Conservation (phyloP, 2,797 vertebrate genomes). For the Naso thynnoides region DNA sequence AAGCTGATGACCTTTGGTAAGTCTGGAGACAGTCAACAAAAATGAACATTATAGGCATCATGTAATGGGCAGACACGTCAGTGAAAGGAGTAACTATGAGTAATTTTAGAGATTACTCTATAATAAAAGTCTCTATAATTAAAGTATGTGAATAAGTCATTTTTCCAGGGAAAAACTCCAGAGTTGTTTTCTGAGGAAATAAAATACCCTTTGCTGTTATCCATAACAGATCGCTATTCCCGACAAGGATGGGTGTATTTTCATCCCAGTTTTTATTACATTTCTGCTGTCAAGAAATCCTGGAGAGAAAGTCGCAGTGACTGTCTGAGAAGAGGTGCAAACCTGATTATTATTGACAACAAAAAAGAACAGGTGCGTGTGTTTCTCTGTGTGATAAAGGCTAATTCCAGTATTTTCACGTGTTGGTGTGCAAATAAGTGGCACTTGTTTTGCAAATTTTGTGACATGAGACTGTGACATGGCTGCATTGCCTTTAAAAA, state of each 20-base stretch:
- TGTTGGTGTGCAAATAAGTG: no score
- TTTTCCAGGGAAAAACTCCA: no score
- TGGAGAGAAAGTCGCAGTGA: slow-evolving; percentile 50
- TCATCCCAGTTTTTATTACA: slow-evolving; percentile 51
- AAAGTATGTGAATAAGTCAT: no score
- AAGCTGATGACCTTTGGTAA: slow-evolving; percentile 17
- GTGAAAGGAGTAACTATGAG: no score
- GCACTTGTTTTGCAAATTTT: no score
- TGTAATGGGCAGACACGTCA: not conserved
- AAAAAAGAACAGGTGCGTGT: slow-evolving; percentile 47
- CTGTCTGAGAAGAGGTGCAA: slow-evolving; percentile 46
- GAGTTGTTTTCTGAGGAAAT: not conserved
- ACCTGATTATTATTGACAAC: slow-evolving; percentile 62
- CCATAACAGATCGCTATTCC: slow-evolving; percentile 31
- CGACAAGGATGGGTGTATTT: slow-evolving; percentile 52
- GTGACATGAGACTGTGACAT: no score
- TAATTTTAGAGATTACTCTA: not conserved
- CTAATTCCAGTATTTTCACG: no score
- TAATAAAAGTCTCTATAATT: not conserved
- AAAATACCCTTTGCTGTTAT: not conserved
- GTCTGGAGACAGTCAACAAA: not conserved
- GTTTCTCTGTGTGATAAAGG: not conserved
- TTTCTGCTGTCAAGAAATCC: slow-evolving; percentile 31
- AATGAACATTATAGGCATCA: no score
- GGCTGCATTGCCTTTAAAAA: no score